Evolutionary conservation across 2,888 invertebrate species (phyloP).

Genomic region (Drosophila barbarae): DNA sequence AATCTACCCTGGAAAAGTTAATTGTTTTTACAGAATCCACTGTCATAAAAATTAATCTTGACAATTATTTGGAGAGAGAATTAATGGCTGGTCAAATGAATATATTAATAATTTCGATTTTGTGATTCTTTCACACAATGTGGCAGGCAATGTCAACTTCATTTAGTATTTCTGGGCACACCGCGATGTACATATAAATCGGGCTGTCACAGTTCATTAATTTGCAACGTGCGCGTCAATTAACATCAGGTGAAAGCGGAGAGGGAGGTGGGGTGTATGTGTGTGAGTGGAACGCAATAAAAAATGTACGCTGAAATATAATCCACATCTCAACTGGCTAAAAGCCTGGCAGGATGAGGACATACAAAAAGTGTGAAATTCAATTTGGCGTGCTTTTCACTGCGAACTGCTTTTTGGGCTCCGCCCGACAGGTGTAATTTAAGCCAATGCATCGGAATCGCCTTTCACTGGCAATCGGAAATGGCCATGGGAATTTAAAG

Average conservation of each 20-base stretch:
- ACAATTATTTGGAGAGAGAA: slow-evolving; percentile 19
- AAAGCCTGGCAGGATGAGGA: slow-evolving; percentile 13
- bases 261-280: background rate
- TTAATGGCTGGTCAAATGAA: slow-evolving; percentile 21
- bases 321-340: slow-evolving; percentile 30
- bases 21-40: slow-evolving; percentile 11
- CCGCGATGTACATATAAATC: slow-evolving; percentile 12
- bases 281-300: slow-evolving; percentile 13
- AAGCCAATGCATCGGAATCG: slow-evolving; percentile 43
- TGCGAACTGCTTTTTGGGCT: slow-evolving; percentile 6
- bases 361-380: slow-evolving; percentile 43
- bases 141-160: slow-evolving; percentile 21
- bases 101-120: slow-evolving; percentile 25
- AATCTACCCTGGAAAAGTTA: background rate
- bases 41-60: slow-evolving; percentile 15
- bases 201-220: slow-evolving; percentile 47
- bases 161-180: slow-evolving; percentile 19
- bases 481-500: slow-evolving; percentile 56
- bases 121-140: slow-evolving; percentile 11
- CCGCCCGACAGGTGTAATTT: slow-evolving; percentile 41
- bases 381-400: slow-evolving; percentile 46
- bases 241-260: slow-evolving; percentile 21
- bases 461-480: slow-evolving; percentile 41
- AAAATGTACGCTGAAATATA: slow-evolving; percentile 28
- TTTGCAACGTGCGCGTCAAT: slow-evolving; percentile 38